phyloP scores from a whole-genome alignment of 2,797 vertebrate genomes.

The Erpetoichthys calabaricus region DNA sequence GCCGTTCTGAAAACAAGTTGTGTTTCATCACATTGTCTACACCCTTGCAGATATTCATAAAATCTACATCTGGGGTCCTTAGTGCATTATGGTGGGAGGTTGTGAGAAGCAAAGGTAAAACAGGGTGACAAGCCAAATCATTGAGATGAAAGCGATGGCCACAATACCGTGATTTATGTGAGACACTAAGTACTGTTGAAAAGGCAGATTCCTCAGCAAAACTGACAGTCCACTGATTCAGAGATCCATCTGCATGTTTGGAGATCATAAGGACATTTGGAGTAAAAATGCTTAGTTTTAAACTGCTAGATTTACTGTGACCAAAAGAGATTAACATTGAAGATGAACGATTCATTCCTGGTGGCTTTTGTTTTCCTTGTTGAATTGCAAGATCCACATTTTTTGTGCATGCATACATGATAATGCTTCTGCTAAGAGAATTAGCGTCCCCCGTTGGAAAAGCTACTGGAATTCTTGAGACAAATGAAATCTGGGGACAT shows the following conservation, averaged over 20 bases:
- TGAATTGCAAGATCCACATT: constrained; percentile 91
- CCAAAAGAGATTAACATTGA: constrained; percentile 80
- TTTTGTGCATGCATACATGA: constrained; percentile 96
- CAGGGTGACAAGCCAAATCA: constrained; percentile 89
- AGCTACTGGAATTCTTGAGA: constrained; percentile 92
- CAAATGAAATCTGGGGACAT: constrained; percentile 79
- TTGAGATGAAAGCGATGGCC: constrained; percentile 98
- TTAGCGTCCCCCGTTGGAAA: constrained; percentile 91
- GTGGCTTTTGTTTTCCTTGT: constrained; percentile 77
- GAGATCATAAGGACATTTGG: constrained; percentile 97
- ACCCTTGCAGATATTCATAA: constrained; percentile 16
- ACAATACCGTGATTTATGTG: constrained; percentile 91
- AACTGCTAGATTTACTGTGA: constrained; percentile 70
- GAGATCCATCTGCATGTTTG: constrained; percentile 86
- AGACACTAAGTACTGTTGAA: constrained; percentile 91
- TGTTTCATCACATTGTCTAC: constrained; percentile 22
- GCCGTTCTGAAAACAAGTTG: constrained; percentile 29
- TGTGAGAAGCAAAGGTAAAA: constrained; percentile 86
- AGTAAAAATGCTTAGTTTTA: constrained; percentile 90
- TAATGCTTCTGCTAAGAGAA: constrained; percentile 87
- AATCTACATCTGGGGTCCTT: constrained; percentile 57
- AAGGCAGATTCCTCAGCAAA: constrained; percentile 93
- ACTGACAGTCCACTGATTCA: constrained; percentile 95
- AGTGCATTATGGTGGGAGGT: constrained; percentile 92
- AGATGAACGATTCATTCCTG: constrained; percentile 59